These are phyloP conservation scores for Forbesichthys papilliferus DNA, from an alignment of 2,113 vertebrate species.

Conservation along the genomic window DNA sequence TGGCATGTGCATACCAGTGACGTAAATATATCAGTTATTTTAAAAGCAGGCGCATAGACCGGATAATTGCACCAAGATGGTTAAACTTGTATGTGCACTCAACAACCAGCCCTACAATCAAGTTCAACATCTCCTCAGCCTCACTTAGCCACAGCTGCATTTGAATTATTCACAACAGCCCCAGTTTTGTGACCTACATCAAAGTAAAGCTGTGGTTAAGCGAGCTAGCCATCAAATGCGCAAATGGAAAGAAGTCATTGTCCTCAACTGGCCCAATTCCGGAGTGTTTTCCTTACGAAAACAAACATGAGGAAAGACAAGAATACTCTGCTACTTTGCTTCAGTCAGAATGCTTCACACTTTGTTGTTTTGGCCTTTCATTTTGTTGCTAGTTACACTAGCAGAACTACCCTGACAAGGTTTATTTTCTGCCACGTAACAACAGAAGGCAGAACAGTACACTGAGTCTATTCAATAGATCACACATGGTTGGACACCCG, in stretches of 20 bases:
- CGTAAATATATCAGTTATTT: not conserved
- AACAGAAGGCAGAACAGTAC: too few species aligned
- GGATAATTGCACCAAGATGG: conserved; percentile 9
- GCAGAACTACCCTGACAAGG: too few species aligned
- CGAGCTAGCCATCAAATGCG: conserved; percentile 19
- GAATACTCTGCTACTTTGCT: too few species aligned
- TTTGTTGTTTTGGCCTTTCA: too few species aligned
- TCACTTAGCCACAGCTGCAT: conserved; percentile 49
- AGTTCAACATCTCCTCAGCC: conserved; percentile 36
- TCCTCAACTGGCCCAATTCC: conserved; percentile 24
- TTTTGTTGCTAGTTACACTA: too few species aligned
- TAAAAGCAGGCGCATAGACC: not conserved
- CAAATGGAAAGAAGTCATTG: conserved; percentile 24
- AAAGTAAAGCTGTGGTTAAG: conserved; percentile 30
- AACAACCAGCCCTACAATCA: conserved; percentile 16
- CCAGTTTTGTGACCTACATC: conserved; percentile 76
- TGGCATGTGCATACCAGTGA: not conserved
- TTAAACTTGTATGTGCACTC: conserved; percentile 22
- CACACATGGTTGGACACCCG: not conserved
- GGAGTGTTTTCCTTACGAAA: conserved; percentile 15
- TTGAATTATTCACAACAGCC: conserved; percentile 75
- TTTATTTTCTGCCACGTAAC: too few species aligned
- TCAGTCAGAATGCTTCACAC: too few species aligned
- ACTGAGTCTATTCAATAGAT: not conserved
- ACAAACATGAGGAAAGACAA: not conserved